phyloP scores from a whole-genome alignment of 2,113 vertebrate genomes.

The Petromus typicus region DNA sequence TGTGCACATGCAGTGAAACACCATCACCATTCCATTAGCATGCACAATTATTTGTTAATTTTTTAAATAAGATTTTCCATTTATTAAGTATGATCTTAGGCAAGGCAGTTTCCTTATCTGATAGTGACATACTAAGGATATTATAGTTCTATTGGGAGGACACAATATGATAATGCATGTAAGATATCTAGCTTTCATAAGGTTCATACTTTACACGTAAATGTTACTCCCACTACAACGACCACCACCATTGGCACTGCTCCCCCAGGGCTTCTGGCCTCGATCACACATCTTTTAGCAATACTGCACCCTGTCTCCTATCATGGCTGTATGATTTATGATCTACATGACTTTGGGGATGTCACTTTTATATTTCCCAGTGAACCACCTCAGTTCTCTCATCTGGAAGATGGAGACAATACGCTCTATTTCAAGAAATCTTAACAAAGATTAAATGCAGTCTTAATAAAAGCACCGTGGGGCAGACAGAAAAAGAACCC shows the following conservation, averaged over 20 bases:
- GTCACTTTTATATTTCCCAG: neutral
- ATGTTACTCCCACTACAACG: neutral
- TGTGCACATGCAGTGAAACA: too few species aligned
- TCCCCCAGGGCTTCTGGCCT: too few species aligned
- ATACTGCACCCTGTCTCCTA: neutral
- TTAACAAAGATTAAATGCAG: neutral
- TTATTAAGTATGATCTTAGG: neutral
- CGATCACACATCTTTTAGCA: neutral
- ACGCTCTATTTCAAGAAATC: neutral
- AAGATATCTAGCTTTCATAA: neutral
- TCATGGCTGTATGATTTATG: too few species aligned
- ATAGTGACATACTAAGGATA: neutral
- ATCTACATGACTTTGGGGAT: neutral
- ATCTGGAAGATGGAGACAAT: neutral
- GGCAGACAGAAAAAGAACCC: neutral
- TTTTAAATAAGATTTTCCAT: neutral
- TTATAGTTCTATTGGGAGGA: neutral
- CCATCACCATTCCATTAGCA: too few species aligned
- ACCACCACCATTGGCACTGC: fast-evolving
- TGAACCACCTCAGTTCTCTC: neutral
- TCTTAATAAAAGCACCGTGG: neutral
- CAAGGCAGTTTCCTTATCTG: neutral
- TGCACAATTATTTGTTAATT: too few species aligned
- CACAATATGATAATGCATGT: neutral
- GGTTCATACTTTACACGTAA: neutral